phyloP scores from a whole-genome alignment of 2,888 invertebrate genomes.

The Macaria notata region DNA sequence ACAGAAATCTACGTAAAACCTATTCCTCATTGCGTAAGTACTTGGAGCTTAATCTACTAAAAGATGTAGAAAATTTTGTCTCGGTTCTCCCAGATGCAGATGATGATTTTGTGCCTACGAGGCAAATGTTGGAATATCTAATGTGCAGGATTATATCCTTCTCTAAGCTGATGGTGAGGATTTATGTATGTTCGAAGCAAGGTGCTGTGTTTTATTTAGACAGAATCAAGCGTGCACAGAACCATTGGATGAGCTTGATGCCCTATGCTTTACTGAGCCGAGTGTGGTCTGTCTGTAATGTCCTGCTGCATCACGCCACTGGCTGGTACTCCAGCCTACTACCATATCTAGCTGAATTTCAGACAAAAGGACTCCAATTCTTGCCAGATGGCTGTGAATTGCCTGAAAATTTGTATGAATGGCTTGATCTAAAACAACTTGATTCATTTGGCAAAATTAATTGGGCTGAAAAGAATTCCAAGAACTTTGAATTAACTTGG shows the following conservation, averaged over 20 bases:
- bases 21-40: constrained; percentile 78
- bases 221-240: constrained; percentile 78
- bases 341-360: constrained; percentile 58
- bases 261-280: constrained; percentile 80
- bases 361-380: constrained; percentile 71
- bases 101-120: constrained; percentile 74
- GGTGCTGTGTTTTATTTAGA: constrained; percentile 76
- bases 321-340: constrained; percentile 77
- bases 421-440: constrained; percentile 74
- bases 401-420: constrained; percentile 69
- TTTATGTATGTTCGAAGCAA: constrained; percentile 71
- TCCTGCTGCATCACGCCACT: constrained; percentile 71
- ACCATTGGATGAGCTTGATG: constrained; percentile 80
- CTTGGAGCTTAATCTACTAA: constrained; percentile 67
- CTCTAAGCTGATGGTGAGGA: constrained; percentile 77
- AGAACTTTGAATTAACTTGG: constrained; percentile 42
- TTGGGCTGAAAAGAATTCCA: constrained; percentile 56
- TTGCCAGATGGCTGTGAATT: constrained; percentile 68
- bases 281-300: constrained; percentile 76
- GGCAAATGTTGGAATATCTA: constrained; percentile 82
- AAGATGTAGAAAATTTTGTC: constrained; percentile 63
- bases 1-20: constrained; percentile 78
- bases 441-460: constrained; percentile 64
- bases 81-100: constrained; percentile 54
- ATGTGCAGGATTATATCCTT: constrained; percentile 79